Evolutionary conservation across 2,797 vertebrate genomes (phyloP), one percentile per base, ranked within the genome.

Genomic region (Benthosema pterotum): DNA sequence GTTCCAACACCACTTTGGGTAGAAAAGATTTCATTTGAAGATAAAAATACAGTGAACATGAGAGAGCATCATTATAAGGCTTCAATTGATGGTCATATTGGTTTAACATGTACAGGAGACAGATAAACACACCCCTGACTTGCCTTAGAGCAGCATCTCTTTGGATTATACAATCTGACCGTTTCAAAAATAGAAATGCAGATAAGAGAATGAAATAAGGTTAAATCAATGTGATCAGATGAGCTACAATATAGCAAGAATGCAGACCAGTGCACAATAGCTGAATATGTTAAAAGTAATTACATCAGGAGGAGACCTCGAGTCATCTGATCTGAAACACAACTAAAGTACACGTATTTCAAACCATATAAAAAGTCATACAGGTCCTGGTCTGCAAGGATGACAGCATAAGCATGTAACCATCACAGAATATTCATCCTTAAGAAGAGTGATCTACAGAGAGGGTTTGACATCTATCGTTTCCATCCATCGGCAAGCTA

Each of bases 161-260:
- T 83, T 84, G 69, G 71, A 76, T 67, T 71, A 65, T 67, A 76
- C 67, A 84, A 65, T 72, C 54, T 50, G 60, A 65, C n/a, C 47
- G 62, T 60, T 76, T 78, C 38, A 73, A 53, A 77, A 61, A 73
- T 2, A 53, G 4, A 71, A 11, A 60, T 13, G 42, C 5, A 45
- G 45, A 69, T 15, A 38, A 72, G 0, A 66, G 42, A 48, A 13
- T 8, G 57, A 71, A 64, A 63, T 16, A 47, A 58, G 48, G 50
- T 52, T 65, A 46, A 46, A 69, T 61, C 11, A 48, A 63, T 22
- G 5, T 8, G 67, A 51, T 11, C 42, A 22, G 17, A 71, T 52
- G 15, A n/a, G 69, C 32, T 19, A 61, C 16, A 49, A 9, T 59
- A n/a, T n/a, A 70, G 48, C n/a, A 50, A 8, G 56, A 57, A 67